Evolutionary conservation across 2,888 invertebrate species (phyloP).

Genomic region (Lasioglossum lativentre): DNA sequence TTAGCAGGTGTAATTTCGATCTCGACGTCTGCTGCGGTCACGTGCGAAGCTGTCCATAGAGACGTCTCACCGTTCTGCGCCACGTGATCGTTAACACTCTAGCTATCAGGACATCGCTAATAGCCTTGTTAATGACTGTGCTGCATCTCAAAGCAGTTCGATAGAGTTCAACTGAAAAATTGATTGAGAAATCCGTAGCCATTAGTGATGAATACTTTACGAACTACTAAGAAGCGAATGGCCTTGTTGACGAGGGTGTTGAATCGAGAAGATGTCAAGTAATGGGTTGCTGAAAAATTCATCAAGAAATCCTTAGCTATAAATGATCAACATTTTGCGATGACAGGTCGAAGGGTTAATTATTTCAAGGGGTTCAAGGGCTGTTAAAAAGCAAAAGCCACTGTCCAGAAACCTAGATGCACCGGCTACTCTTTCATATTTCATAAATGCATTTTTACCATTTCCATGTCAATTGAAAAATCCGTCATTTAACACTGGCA

Average conservation of each 20-base stretch:
- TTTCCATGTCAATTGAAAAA: background rate
- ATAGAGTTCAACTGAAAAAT: background rate
- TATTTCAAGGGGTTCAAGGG: background rate
- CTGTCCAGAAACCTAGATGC: background rate
- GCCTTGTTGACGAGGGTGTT: background rate
- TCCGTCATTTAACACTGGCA: no score
- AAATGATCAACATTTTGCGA: background rate
- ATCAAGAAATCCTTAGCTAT: background rate
- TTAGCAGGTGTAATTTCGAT: background rate
- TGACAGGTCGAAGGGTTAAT: background rate
- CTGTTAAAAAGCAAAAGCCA: background rate
- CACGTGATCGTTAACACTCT: constrained; percentile 7
- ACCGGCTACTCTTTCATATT: background rate
- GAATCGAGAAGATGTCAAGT: background rate
- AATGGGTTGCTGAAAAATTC: background rate
- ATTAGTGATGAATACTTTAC: background rate
- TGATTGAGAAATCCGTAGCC: background rate
- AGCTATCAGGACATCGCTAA: background rate
- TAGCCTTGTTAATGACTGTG: background rate
- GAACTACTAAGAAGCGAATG: background rate
- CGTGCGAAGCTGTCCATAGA: background rate
- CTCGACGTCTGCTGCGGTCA: constrained; percentile 18
- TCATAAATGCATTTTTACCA: background rate
- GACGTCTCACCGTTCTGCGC: background rate
- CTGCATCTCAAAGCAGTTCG: background rate